Evolutionary conservation across 2,797 vertebrate genomes (phyloP), one percentile per base, ranked within the genome.

Genomic region (Gadopsis marmoratus): DNA sequence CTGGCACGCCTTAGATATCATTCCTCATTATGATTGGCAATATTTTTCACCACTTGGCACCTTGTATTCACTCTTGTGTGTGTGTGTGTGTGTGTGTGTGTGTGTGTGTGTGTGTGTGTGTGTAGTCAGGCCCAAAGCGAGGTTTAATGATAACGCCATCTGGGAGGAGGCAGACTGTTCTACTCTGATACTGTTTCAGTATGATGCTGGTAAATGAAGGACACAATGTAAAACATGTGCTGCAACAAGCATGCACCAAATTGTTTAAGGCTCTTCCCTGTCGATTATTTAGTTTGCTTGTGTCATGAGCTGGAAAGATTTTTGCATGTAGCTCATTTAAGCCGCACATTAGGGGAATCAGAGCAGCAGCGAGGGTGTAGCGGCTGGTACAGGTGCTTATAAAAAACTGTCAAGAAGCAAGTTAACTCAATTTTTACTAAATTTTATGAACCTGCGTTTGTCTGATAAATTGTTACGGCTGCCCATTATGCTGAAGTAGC

Each of bases 121-220:
- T 60, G 77, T 81, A 82, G 86, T 85, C 80, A 71, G 86, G 69
- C 86, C 74, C 83, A 86, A 81, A 89, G 86, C 71, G 26, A 77
- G 82, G 88, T 93, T 93, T 92, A 91, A 93, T 92, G 91, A 92
- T 92, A 92, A 81, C 87, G 89, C 91, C 93, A 93, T 94, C 92
- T 95, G 93, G 92, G 90, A 79, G 77, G 88, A 86, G 82, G 86
- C 83, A 89, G 87, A 65, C 89, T 82, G 86, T 54, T 89, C 69
- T 64, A 73, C 72, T 84, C 88, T 82, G 83, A 88, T 75, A 91
- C 86, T 79, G 82, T 82, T 88, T 88, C 79, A 74, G 53, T 31
- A 48, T 71, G 69, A 78, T 54, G 75, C 56, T 84, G 73, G 50
- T 72, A 73, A 91, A 91, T 54, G 68, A 86, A 88, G 41, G 54